phyloP scores from a whole-genome alignment of 1,140 invertebrate species.

The Archivesica marissinica region DNA sequence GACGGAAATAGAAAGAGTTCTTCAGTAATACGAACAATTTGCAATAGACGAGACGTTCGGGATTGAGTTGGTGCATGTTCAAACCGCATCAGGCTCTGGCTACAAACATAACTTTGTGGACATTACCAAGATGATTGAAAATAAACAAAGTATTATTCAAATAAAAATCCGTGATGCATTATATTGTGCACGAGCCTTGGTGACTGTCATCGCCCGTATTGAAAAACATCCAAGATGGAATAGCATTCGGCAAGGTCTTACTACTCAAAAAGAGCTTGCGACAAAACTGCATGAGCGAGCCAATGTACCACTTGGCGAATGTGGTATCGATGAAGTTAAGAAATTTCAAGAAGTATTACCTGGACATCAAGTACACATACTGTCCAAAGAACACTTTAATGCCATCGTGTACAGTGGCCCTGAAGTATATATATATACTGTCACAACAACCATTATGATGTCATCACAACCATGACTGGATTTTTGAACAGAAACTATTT shows the following conservation, averaged over 20 bases:
- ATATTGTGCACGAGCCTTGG: too few species aligned
- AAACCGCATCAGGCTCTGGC: too few species aligned
- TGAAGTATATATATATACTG: conserved; percentile 53
- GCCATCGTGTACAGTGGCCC: conserved; percentile 59
- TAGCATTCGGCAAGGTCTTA: conserved; percentile 34
- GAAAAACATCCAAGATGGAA: conserved; percentile 51
- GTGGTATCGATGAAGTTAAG: conserved; percentile 57
- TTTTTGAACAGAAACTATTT: conserved; percentile 58
- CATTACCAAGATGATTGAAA: too few species aligned
- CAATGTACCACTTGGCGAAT: conserved; percentile 15
- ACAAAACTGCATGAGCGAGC: conserved; percentile 33
- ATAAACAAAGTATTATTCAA: too few species aligned
- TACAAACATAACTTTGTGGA: too few species aligned
- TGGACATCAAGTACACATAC: conserved; percentile 41
- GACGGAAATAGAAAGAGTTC: too few species aligned
- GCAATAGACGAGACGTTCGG: too few species aligned
- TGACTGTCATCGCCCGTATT: conserved; percentile 52
- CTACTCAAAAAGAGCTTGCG: conserved; percentile 39
- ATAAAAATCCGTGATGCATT: too few species aligned
- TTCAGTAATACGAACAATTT: too few species aligned
- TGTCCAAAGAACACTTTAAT: conserved; percentile 64
- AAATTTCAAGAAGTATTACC: conserved; percentile 35
- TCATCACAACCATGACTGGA: conserved; percentile 61
- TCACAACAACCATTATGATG: conserved; percentile 58
- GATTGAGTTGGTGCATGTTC: too few species aligned